These are phyloP conservation scores for Caenorhabditis sp. DNA, from an alignment of 2,888 invertebrate species.

Conservation along the genomic window DNA sequence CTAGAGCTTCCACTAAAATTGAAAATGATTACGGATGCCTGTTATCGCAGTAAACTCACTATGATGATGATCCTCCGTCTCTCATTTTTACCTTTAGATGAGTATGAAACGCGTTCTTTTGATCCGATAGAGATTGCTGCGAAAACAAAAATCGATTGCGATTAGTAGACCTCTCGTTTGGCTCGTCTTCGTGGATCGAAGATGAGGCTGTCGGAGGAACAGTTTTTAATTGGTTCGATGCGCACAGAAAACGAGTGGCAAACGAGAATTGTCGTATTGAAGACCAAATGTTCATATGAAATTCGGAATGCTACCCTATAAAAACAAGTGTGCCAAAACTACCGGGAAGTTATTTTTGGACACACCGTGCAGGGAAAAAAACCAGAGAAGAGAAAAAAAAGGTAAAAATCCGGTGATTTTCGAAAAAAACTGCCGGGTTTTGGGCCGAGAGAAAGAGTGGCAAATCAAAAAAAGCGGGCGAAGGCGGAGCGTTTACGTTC, in stretches of 20 bases:
- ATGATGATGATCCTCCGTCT: slow-evolving; percentile 51
- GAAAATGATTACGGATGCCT: background rate
- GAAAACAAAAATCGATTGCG: slow-evolving; percentile 48
- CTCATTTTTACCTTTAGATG: slow-evolving; percentile 60
- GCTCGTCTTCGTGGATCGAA: slow-evolving; percentile 32
- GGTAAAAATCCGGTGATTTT: background rate
- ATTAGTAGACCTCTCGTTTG: slow-evolving; percentile 54
- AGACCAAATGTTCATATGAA: slow-evolving; percentile 42
- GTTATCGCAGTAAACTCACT: slow-evolving; percentile 46
- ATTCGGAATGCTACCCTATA: slow-evolving; percentile 41
- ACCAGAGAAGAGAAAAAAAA: slow-evolving; percentile 2
- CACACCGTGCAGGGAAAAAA: slow-evolving; percentile 33
- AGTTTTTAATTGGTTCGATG: slow-evolving; percentile 38
- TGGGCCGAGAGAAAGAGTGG: slow-evolving; percentile 21
- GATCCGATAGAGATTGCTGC: slow-evolving; percentile 55
- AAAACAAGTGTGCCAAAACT: slow-evolving; percentile 50
- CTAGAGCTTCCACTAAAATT: slow-evolving; percentile 46
- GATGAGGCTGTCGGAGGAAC: slow-evolving; percentile 42
- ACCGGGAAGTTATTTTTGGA: slow-evolving; percentile 16
- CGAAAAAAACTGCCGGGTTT: slow-evolving; percentile 18
- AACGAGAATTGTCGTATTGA: slow-evolving; percentile 49
- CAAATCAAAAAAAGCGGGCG: slow-evolving; percentile 38
- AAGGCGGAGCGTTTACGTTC: background rate
- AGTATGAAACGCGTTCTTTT: slow-evolving; percentile 59
- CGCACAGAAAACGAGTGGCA: slow-evolving; percentile 46